Base-by-base conservation (phyloP, 2,113 vertebrate species). In the Peromyscus californicus region DNA sequence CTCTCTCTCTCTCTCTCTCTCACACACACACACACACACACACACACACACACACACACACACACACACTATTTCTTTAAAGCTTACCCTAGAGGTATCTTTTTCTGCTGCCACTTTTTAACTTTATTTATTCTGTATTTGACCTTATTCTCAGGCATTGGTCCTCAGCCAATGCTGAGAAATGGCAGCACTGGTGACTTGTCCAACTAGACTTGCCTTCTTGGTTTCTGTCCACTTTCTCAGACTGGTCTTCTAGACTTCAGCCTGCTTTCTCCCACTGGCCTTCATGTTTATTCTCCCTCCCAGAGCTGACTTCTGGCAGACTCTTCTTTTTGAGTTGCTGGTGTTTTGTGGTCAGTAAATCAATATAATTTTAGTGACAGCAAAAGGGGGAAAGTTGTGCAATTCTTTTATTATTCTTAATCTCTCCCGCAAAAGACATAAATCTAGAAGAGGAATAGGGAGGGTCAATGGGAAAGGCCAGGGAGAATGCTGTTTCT, bases 321-420 rank as follows among this genome's bases (percentile, higher is more conserved):
- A 91, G 82, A 94, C 65, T 96, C 31, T 31, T 65, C 36, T 72
- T 93, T 89, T 74, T 83, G 74, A 96, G 48, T 94, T 95, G 42
- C 67, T 93, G 88, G 74, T 96, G 69, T 79, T 96, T 96, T 95
- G 69, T 95, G 79, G 92, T 82, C 76, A 96, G 82, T 70, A 92
- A 57, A 84, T 96, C 59, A 92, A 67, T 78, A 90, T 83, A 90
- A 96, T 98, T 96, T 94, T 92, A 96, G 92, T 0, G 12, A 94
- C 91, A 91, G 83, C 78, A 75, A 74, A 95, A 95, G 65, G 31
- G 78, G 89, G 21, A 93, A 83, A 74, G 12, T 91, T 94, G 93
- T 89, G 94, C 54, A 95, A 95, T 92, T 89, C 59, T 93, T 95
- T 93, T 87, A 91, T 96, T 93, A 57, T 93, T 92, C 83, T 45